These are phyloP conservation scores for Macrophya alboannulata DNA, from an alignment of 2,888 invertebrate genomes.

Conservation along the genomic window DNA sequence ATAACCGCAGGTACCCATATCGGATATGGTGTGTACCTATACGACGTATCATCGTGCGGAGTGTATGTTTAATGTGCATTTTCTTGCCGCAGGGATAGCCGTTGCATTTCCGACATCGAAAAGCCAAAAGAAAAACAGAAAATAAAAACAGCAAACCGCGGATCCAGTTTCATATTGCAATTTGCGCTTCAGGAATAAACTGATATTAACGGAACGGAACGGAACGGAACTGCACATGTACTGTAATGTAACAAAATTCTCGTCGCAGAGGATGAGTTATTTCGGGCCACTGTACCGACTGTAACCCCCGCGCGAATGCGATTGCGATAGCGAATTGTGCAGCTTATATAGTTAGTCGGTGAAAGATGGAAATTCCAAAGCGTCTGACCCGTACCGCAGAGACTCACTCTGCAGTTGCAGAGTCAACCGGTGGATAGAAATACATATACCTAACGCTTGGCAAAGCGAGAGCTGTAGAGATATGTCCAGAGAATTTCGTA, in stretches of 20 bases:
- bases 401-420: background rate
- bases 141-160: background rate
- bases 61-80: background rate
- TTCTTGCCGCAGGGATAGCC: background rate
- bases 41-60: background rate
- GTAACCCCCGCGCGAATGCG: background rate
- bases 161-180: background rate
- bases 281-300: background rate
- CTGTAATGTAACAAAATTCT: background rate
- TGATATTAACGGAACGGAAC: background rate
- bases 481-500: background rate
- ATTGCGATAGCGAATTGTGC: background rate
- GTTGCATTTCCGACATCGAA: background rate
- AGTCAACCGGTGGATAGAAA: background rate
- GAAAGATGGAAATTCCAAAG: constrained; percentile 42
- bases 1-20: constrained; percentile 15
- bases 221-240: background rate
- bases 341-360: constrained; percentile 4
- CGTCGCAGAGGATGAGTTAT: background rate
- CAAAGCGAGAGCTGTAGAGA: background rate
- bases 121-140: background rate
- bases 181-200: background rate
- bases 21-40: background rate
- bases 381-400: constrained; percentile 6
- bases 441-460: background rate